Percentiles rank a stretch among this genome's conserved stretches.
phyloP scores from a whole-genome alignment of 2,888 invertebrate species.

The Melikaiella ostensackeni region DNA sequence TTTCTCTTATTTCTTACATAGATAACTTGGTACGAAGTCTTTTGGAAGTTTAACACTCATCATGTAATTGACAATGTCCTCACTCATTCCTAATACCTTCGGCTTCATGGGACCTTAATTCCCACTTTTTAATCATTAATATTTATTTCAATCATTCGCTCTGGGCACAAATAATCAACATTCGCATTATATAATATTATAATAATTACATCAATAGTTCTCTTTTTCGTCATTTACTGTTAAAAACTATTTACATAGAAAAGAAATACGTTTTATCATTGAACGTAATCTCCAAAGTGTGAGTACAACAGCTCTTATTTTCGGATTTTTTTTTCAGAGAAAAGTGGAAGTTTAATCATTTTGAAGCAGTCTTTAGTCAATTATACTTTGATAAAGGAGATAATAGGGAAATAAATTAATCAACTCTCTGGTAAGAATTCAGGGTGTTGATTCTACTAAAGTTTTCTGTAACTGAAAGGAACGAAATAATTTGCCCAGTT shows the following conservation, averaged over 20 bases:
- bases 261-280: conserved; percentile 2
- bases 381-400: background rate
- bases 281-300: background rate
- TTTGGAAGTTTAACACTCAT: conserved; percentile 23
- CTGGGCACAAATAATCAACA: background rate
- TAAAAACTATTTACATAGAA: background rate
- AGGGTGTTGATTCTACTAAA: background rate
- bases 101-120: conserved; percentile 25
- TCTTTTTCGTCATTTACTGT: conserved; percentile 11
- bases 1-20: conserved; percentile 12
- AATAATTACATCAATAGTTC: conserved; percentile 7
- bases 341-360: background rate
- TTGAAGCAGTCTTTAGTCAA: background rate
- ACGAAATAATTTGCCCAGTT: too few species aligned
- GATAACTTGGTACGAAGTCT: conserved; percentile 20
- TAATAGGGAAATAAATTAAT: background rate
- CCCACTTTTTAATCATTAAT: background rate
- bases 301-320: background rate
- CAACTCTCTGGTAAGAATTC: too few species aligned
- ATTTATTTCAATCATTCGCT: background rate
- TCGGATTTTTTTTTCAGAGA: background rate
- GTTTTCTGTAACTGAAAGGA: too few species aligned
- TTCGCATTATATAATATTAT: background rate
- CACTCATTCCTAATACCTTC: conserved; percentile 30
- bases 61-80: conserved; percentile 10